Base-by-base conservation (phyloP, 2,113 vertebrate genomes). In the Lasiurus cinereus region DNA sequence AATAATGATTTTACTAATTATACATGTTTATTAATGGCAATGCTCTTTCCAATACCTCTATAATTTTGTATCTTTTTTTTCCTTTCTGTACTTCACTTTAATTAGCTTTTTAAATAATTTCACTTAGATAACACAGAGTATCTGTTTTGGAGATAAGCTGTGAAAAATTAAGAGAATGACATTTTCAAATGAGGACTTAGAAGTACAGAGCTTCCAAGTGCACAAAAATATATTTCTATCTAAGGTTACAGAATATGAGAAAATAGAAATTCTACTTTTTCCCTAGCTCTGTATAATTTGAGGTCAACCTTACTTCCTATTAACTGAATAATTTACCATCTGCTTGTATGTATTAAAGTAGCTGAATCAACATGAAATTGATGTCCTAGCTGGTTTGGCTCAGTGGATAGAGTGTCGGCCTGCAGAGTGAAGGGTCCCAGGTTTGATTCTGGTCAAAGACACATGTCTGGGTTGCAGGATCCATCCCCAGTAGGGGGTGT, bases 21-120 rank as follows among this genome's bases (percentile, higher is more conserved):
- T 13, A 46, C 56, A 83, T 46, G 64, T 83, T 83, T 27, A 70
- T 12, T 33, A 31, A 88, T 18, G 27, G 36, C 36, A 48, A 12
- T 48, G 5, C 4, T 62, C 33, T 70, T 84, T 77, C 22, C 43
- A 64, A 90, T 43, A 22, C 36, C 46, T 56, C 43, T 72, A 24
- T 64, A 59, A 74, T 62, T 85, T 50, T 54, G 74, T n/a, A 11
- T 59, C 39, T 91, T 97, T 89, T 89, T 88, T n/a, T 67, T 83
- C 18, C 67, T 86, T 56, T 52, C 24, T 93, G 24, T 48, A 36
- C 21, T 94, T 96, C n/a, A 80, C 56, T 88, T 90, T 86, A 69
- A 59, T 73, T 89, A 48, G 50, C 1, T 43, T 18, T 83, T 36
- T n/a, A n/a, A 36, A 70, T 29, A 31, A 82, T 79, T 87, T 84